These are phyloP conservation scores for Eidolon dupreanum DNA, from an alignment of 2,797 vertebrate genomes.

Conservation along the genomic window DNA sequence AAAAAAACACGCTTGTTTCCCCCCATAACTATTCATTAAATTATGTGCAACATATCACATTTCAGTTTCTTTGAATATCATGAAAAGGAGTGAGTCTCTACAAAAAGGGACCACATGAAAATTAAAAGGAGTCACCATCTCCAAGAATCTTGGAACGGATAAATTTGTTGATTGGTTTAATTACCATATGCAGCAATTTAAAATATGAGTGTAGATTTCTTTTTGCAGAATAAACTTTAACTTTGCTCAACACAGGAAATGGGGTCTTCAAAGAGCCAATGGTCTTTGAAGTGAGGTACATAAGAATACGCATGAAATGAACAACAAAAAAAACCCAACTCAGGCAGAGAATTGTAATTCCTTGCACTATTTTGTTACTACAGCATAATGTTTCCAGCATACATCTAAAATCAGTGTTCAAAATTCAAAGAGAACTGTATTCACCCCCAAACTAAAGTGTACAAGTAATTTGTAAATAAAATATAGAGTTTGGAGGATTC, in stretches of 20 bases:
- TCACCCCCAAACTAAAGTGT: background rate
- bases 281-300: constrained; percentile 66
- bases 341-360: constrained; percentile 41
- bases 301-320: constrained; percentile 51
- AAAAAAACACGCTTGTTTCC: background rate
- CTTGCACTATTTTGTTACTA: background rate
- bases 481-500: background rate
- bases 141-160: constrained; percentile 56
- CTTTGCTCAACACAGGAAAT: constrained; percentile 72
- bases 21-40: constrained; percentile 59
- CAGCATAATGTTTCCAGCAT: background rate
- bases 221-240: constrained; percentile 65
- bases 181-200: constrained; percentile 52
- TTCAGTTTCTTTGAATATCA: constrained; percentile 62
- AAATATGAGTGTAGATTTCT: constrained; percentile 28
- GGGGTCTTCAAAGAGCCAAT: constrained; percentile 69
- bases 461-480: background rate
- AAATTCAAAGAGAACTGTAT: constrained; percentile 35
- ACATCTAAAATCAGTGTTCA: background rate
- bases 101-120: constrained; percentile 5
- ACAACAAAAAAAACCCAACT: background rate
- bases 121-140: constrained; percentile 18
- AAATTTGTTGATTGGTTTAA: constrained; percentile 54
- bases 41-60: background rate
- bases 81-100: constrained; percentile 40